Conservation (phyloP, 1,140 invertebrate genomes). For the Diachasmimorpha longicaudata region DNA sequence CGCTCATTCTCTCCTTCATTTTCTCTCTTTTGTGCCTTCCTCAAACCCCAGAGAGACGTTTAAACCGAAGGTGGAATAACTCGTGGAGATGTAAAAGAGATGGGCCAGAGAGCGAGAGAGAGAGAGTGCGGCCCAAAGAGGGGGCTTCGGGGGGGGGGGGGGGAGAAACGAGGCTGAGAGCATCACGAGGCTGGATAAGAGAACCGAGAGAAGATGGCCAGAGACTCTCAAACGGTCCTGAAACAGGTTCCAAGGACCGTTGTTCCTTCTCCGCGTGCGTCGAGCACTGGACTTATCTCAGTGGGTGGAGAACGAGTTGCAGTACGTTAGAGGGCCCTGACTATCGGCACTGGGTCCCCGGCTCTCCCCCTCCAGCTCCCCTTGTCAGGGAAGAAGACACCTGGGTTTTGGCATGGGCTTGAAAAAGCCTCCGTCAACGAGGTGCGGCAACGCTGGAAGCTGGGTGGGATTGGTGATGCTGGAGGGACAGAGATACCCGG, state of each 20-base stretch:
- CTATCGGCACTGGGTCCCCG: neutral
- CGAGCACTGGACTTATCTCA: neutral
- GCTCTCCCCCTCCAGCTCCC: too few relatives aligned
- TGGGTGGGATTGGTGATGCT: too few relatives aligned
- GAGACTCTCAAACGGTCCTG: constrained; percentile 27
- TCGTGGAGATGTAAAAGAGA: constrained; percentile 16
- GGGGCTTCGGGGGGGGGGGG: too few relatives aligned
- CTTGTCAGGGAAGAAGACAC: constrained; percentile 29
- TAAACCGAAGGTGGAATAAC: constrained; percentile 5
- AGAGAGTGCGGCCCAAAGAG: neutral
- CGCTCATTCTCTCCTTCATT: neutral
- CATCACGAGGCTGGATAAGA: neutral
- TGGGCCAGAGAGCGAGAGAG: neutral
- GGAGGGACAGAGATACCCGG: neutral
- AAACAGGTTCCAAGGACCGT: constrained; percentile 30
- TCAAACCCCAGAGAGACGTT: neutral
- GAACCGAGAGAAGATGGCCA: constrained; percentile 6
- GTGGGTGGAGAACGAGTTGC: constrained; percentile 30
- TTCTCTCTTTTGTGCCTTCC: constrained; percentile 1
- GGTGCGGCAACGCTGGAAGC: constrained; percentile 25
- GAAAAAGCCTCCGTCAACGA: neutral
- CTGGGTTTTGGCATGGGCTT: constrained; percentile 19
- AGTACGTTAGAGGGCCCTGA: constrained; percentile 11
- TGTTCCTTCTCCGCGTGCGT: constrained; percentile 11
- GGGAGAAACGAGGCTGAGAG: neutral